phyloP scores from a whole-genome alignment of 2,797 vertebrate genomes.

The Sandelia bainsii region DNA sequence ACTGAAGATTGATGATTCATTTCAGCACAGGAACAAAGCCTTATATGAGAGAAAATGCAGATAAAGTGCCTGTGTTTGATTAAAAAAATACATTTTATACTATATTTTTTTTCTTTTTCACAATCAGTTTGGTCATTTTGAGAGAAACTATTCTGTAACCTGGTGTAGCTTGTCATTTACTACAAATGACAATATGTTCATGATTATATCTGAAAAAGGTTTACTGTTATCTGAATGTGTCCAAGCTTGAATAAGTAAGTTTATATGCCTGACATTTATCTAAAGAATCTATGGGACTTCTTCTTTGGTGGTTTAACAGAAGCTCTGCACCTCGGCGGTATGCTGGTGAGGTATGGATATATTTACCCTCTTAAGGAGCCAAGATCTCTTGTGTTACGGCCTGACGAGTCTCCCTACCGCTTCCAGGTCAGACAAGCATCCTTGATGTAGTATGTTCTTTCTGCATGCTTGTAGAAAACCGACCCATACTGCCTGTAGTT shows the following conservation, averaged over 20 bases:
- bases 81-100: constrained; percentile 14
- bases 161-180: too few species aligned
- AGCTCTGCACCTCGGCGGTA: constrained; percentile 88
- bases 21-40: constrained; percentile 36
- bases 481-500: background rate
- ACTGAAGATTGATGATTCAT: constrained; percentile 50
- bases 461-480: background rate
- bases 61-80: constrained; percentile 2
- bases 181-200: background rate
- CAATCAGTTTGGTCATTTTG: background rate
- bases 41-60: constrained; percentile 32
- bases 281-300: background rate
- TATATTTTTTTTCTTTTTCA: background rate
- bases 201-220: background rate
- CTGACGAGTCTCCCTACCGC: constrained; percentile 90
- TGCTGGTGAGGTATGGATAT: constrained; percentile 90
- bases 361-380: constrained; percentile 92
- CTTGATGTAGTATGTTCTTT: background rate
- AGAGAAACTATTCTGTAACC: too few species aligned
- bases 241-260: background rate
- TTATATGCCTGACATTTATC: background rate
- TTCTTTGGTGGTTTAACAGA: constrained; percentile 81
- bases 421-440: constrained; percentile 88
- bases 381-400: constrained; percentile 81
- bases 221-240: background rate